Conservation (phyloP, 1,140 invertebrate species). For the Philopotamus ludificatus region DNA sequence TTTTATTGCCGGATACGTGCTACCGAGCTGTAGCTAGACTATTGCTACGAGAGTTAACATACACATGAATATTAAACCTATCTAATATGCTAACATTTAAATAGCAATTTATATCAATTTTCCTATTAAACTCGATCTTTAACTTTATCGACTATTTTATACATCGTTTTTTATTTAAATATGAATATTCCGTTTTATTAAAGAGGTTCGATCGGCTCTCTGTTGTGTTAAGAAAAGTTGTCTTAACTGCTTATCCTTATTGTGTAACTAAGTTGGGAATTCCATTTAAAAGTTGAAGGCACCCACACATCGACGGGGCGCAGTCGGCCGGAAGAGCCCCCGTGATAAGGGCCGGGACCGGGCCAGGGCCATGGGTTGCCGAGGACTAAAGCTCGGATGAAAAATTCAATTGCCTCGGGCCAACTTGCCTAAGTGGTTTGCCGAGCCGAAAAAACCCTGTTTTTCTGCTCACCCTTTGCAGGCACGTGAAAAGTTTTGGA, state of each 20-base stretch:
- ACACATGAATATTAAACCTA: too few relatives aligned
- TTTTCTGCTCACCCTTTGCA: background rate
- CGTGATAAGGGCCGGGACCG: background rate
- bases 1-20: background rate
- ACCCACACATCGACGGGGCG: conserved; percentile 14
- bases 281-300: conserved; percentile 23
- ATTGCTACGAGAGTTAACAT: too few relatives aligned
- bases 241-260: conserved; percentile 13
- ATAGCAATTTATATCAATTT: too few relatives aligned
- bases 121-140: too few relatives aligned
- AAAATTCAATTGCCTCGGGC: conserved; percentile 37
- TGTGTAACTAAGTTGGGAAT: conserved; percentile 17
- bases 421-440: conserved; percentile 23
- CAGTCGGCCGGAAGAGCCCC: conserved; percentile 10
- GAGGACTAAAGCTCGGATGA: conserved; percentile 31
- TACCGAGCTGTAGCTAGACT: too few relatives aligned
- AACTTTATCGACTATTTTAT: too few relatives aligned
- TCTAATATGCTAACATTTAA: too few relatives aligned
- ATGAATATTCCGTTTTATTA: too few relatives aligned
- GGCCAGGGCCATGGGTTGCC: background rate
- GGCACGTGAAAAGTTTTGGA: background rate
- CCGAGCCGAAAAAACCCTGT: conserved; percentile 18
- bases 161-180: too few relatives aligned
- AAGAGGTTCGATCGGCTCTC: too few relatives aligned
- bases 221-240: too few relatives aligned